Conservation (phyloP, 2,113 vertebrate species). For the Ptyas mucosa region DNA sequence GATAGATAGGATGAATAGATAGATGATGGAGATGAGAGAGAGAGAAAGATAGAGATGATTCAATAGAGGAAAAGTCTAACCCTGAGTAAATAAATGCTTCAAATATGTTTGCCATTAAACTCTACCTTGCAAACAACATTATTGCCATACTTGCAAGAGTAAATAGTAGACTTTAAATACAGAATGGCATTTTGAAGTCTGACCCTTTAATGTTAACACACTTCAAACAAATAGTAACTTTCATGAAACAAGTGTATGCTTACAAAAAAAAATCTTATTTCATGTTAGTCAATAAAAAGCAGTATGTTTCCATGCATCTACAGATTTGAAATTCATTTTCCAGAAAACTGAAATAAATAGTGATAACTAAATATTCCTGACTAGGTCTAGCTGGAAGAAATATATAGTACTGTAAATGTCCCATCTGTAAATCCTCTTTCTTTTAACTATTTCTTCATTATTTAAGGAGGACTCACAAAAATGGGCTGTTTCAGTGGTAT, state of each 20-base stretch:
- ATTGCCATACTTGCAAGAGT: constrained; percentile 37
- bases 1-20: no score
- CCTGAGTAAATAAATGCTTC: constrained; percentile 11
- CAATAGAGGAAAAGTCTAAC: not conserved
- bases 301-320: constrained; percentile 63
- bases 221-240: constrained; percentile 54
- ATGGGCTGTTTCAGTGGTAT: constrained; percentile 53
- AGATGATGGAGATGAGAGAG: not conserved
- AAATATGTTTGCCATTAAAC: constrained; percentile 39
- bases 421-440: constrained; percentile 72
- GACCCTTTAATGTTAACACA: constrained; percentile 38
- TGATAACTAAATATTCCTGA: constrained; percentile 66
- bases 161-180: constrained; percentile 34
- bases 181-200: constrained; percentile 38
- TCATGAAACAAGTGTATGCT: constrained; percentile 34
- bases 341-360: constrained; percentile 69
- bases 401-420: constrained; percentile 51
- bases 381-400: constrained; percentile 68
- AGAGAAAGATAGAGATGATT: not conserved
- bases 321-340: constrained; percentile 55
- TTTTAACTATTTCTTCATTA: constrained; percentile 75
- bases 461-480: constrained; percentile 69
- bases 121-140: constrained; percentile 26
- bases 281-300: constrained; percentile 51
- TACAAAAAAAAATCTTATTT: constrained; percentile 62